A percentile compares a stretch with the other conserved stretches of the same genome.
Evolutionary conservation across 2,113 vertebrate species (phyloP).

Genomic region (Acanthochromis polyacanthus): DNA sequence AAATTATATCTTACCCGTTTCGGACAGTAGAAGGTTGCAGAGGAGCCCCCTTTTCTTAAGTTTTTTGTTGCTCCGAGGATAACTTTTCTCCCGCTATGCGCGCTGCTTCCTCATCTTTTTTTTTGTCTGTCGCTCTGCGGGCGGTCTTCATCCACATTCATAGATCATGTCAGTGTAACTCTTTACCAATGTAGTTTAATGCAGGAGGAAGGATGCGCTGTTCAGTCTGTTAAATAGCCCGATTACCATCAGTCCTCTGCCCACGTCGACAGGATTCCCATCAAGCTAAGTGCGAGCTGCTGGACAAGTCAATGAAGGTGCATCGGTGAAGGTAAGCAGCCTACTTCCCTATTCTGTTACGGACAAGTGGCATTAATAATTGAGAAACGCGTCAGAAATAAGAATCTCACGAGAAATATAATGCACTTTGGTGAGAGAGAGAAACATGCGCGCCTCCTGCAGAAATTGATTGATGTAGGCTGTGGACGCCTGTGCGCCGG

Average conservation of each 20-base stretch:
- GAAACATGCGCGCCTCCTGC: slow-evolving; percentile 56
- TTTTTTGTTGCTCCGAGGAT: slow-evolving; percentile 69
- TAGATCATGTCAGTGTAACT: slow-evolving; percentile 48
- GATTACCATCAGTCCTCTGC: slow-evolving; percentile 63
- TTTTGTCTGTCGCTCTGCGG: background rate
- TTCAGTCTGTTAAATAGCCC: slow-evolving; percentile 70
- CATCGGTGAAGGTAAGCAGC: slow-evolving; percentile 80
- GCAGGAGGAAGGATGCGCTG: slow-evolving; percentile 59
- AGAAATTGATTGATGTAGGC: slow-evolving; percentile 64
- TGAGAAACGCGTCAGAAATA: slow-evolving; percentile 48
- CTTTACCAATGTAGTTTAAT: slow-evolving; percentile 56
- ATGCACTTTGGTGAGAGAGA: slow-evolving; percentile 61
- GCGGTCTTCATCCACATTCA: slow-evolving; percentile 26
- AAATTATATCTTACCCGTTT: slow-evolving; percentile 40
- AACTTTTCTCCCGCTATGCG: slow-evolving; percentile 61
- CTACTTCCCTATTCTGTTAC: slow-evolving; percentile 49
- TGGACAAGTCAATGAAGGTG: slow-evolving; percentile 74
- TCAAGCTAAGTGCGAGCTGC: slow-evolving; percentile 70
- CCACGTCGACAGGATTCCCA: slow-evolving; percentile 75
- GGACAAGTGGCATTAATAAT: slow-evolving; percentile 68
- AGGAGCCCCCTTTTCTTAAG: slow-evolving; percentile 56
- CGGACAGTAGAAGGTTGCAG: slow-evolving; percentile 29
- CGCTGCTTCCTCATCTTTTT: slow-evolving; percentile 34
- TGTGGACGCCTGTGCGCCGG: slow-evolving; percentile 31
- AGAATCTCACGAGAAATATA: slow-evolving; percentile 51